Conservation (phyloP, 2,888 invertebrate species). For the Drosophila austrosaltans region DNA sequence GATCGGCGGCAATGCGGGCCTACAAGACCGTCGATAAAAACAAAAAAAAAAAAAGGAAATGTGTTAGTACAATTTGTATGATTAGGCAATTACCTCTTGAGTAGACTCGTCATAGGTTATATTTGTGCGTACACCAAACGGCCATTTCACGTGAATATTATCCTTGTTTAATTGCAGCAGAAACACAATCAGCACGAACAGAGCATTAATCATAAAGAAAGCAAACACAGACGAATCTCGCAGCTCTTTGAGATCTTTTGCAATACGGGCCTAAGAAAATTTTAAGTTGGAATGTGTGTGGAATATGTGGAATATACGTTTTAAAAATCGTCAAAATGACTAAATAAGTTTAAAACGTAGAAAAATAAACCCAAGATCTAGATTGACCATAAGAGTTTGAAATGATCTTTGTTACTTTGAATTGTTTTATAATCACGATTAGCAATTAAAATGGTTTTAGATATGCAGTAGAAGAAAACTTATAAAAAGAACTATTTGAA, state of each 20-base stretch:
- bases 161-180: slow-evolving; percentile 99
- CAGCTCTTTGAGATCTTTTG: slow-evolving; percentile 95
- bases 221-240: slow-evolving; percentile 97
- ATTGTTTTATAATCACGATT: too few species aligned
- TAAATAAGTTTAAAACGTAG: background rate
- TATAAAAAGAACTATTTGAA: background rate
- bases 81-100: slow-evolving; percentile 91
- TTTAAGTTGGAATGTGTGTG: slow-evolving; percentile 27
- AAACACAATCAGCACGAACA: slow-evolving; percentile 99
- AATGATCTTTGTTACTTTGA: too few species aligned
- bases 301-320: slow-evolving; percentile 4
- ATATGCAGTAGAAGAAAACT: background rate
- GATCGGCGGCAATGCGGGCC: slow-evolving; percentile 94
- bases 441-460: background rate
- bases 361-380: background rate
- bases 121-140: slow-evolving; percentile 96
- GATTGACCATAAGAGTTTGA: background rate
- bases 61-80: slow-evolving; percentile 81
- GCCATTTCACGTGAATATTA: slow-evolving; percentile 97
- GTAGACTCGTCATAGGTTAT: slow-evolving; percentile 95
- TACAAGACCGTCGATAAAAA: slow-evolving; percentile 77
- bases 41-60: slow-evolving; percentile 73
- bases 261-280: slow-evolving; percentile 93
- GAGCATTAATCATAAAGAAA: slow-evolving; percentile 99
- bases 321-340: background rate